Evolutionary conservation across 2,797 vertebrate genomes (phyloP).

Genomic region (Oryzias sinensis): DNA sequence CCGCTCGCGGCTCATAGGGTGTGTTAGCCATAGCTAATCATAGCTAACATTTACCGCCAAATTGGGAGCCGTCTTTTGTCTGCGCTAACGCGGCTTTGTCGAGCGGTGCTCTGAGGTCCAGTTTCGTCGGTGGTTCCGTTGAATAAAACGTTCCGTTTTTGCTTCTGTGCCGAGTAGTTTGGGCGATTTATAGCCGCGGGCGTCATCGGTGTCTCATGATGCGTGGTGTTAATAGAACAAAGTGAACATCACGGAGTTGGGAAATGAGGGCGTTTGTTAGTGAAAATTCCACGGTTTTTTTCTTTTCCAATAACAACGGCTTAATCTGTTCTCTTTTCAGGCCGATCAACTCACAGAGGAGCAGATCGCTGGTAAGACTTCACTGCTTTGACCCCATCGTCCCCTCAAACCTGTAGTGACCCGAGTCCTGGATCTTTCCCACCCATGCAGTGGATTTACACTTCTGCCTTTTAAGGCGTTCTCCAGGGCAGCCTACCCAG

Average conservation of each 20-base stretch:
- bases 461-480: constrained; percentile 81
- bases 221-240: too few species aligned
- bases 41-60: constrained; percentile 63
- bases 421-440: constrained; percentile 60
- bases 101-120: too few species aligned
- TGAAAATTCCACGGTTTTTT: background rate
- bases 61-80: constrained; percentile 36
- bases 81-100: too few species aligned
- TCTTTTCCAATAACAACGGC: constrained; percentile 15
- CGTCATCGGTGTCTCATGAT: too few species aligned
- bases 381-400: constrained; percentile 47
- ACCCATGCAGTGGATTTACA: constrained; percentile 72
- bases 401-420: constrained; percentile 48
- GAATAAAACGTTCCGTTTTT: too few species aligned
- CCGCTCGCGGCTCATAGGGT: background rate
- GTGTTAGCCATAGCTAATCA: constrained; percentile 35
- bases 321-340: constrained; percentile 74
- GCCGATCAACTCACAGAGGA: constrained; percentile 99
- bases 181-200: too few species aligned
- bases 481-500: constrained; percentile 49
- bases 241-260: too few species aligned
- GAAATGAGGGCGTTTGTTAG: too few species aligned
- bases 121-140: too few species aligned
- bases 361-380: constrained; percentile 97
- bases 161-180: too few species aligned